Evolutionary conservation across 2,797 vertebrate species (phyloP).

Genomic region (Cyprinella venusta): DNA sequence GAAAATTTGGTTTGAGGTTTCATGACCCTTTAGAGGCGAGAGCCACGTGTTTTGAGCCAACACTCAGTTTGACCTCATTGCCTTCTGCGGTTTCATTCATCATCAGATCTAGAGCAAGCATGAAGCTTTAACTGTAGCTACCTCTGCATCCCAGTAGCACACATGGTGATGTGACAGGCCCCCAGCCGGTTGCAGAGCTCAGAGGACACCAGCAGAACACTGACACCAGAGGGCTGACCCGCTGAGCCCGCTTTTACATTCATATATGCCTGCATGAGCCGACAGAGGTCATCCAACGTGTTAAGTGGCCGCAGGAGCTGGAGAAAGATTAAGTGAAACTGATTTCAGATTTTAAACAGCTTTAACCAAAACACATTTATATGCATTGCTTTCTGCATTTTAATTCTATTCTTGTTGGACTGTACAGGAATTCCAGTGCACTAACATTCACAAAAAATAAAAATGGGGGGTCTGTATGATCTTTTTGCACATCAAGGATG

Average conservation of each 20-base stretch:
- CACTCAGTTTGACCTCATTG: background rate
- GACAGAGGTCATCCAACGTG: conserved; percentile 95
- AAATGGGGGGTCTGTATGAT: background rate
- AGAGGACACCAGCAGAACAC: conserved; percentile 88
- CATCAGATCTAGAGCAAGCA: background rate
- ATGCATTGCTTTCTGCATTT: background rate
- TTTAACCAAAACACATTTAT: background rate
- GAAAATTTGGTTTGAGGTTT: no score
- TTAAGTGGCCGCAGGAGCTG: conserved; percentile 97
- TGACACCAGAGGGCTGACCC: conserved; percentile 81
- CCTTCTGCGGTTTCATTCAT: background rate
- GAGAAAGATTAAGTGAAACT: background rate
- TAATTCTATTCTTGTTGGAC: background rate
- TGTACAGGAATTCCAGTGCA: background rate
- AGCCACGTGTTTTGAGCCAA: background rate
- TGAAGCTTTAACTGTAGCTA: conserved; percentile 61
- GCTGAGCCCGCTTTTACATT: conserved; percentile 77
- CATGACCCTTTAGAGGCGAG: background rate
- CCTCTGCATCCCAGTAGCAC: conserved; percentile 97
- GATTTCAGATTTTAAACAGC: background rate
- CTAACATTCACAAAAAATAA: background rate
- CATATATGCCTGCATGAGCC: conserved; percentile 91
- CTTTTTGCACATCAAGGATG: background rate
- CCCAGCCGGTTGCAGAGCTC: conserved; percentile 97
- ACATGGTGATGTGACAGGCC: conserved; percentile 95